Base-by-base conservation (phyloP, 2,888 invertebrate genomes). In the Pasiphila rectangulata region DNA sequence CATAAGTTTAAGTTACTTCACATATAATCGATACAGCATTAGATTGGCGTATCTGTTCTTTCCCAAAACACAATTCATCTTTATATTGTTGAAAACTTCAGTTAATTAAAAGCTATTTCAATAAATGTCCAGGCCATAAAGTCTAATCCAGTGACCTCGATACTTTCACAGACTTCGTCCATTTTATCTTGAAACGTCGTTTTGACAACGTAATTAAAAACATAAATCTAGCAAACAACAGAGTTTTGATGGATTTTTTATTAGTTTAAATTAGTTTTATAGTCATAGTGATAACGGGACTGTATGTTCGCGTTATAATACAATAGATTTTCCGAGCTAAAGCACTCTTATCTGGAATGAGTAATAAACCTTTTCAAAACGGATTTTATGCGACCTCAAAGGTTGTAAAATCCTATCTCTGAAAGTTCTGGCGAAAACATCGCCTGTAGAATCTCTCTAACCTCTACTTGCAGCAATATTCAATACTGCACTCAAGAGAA, bases 151-250 rank as follows among this genome's bases (percentile, higher is more conserved):
- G 27, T 16, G 48, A 36, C 57, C 50, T 53, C 56, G 54, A 57
- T 63, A 48, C 53, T 50, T 50, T 48, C 39, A 48, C 38, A 13
- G 36, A 51, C 47, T 56, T 49, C 20, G 45, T 52, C 51, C 45
- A 45, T 48, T 57, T 63, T 46, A 54, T 45, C 49, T 39, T 30
- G 39, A 44, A 42, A 23, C 23, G 38, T 57, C 46, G 53, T 51
- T 54, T 43, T 43, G 44, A 44, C 35, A 41, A 37, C 48, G 47
- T 47, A 54, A 52, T 59, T 50, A 59, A 59, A 60, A 32, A 48
- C 38, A 52, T 56, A 63, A n/a, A 60, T 60, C 59, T 51, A 49
- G 55, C 59, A 60, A 61, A 60, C 57, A 55, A 57, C 60, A 60
- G 45, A 49, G 51, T 42, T 42, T 52, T 48, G 12, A 48, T 24